Base-by-base conservation (phyloP, 2,113 vertebrate species). In the Galeopterus variegatus region DNA sequence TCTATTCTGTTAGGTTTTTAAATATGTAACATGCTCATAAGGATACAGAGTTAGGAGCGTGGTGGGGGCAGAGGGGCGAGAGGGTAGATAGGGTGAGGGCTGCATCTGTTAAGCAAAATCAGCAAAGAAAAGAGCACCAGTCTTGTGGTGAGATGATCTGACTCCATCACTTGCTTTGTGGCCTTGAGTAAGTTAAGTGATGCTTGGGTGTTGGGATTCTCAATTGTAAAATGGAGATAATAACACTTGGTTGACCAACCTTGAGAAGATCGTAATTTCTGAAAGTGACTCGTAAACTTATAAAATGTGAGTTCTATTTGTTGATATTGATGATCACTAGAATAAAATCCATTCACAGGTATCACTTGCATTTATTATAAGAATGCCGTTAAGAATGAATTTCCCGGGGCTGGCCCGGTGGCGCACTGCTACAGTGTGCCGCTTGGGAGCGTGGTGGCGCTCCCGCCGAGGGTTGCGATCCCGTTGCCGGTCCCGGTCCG, bases 1-100 rank as follows among this genome's bases (percentile, higher is more conserved):
- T 96, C 54, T 36, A 62, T 93, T 54, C n/a, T 62, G 64, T 50
- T 80, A 41, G 50, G 6, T 67, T 96, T 84, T 88, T 33, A 67
- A 91, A 28, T 56, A 62, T 56, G 41, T 90, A 21, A 79, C 12
- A 76, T 76, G 88, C 36, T 96, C 45, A 2, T 15, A 75, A 62
- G 48, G 45, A 82, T 56, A 26, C 0, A 58, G 48, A 77, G 50
- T 88, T 62, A 72, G 64, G 64, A 60, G 54, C 17, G 18, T 33
- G 69, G 58, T 1, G 0, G 82, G 67, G 28, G 41, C 41, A 41
- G 5, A 8, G 4, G 19, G 9, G n/a, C 18, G 1, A 48, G 21
- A 28, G 33, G 1, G 5, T 41, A 17, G 24, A 8, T 0, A 2
- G 26, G 26, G 65, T 12, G 13, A 17, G 54, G 54, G 52, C 6